A percentile compares a stretch with the other conserved stretches of the same genome.
These are phyloP conservation scores for Alexandromys fortis DNA, from an alignment of 2,113 vertebrate species.

Conservation along the genomic window DNA sequence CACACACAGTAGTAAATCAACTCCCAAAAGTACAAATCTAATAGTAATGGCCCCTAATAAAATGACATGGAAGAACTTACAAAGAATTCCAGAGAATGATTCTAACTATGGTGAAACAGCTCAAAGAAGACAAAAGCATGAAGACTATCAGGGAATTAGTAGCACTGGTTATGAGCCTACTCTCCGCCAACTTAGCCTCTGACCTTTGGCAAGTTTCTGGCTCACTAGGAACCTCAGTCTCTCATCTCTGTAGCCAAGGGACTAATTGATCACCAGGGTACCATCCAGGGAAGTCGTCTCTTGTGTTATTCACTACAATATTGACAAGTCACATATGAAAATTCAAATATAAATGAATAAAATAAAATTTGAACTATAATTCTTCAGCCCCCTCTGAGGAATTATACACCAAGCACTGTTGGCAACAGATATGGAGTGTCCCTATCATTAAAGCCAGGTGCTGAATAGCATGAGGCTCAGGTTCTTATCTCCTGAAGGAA, in stretches of 20 bases:
- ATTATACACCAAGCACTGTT: not conserved
- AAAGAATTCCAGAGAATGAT: not conserved
- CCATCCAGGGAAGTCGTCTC: not conserved
- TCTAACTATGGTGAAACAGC: not conserved
- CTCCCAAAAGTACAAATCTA: not conserved
- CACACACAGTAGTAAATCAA: not conserved
- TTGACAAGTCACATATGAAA: not conserved
- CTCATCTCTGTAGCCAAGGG: not conserved
- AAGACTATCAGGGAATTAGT: not conserved
- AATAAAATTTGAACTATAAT: not conserved
- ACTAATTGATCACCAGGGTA: not conserved
- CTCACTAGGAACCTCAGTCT: not conserved
- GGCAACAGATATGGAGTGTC: not conserved
- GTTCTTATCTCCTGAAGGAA: not conserved
- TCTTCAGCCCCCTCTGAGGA: not conserved
- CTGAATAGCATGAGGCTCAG: rapidly evolving
- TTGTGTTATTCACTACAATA: not conserved
- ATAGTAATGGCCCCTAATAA: not conserved
- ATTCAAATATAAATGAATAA: not conserved
- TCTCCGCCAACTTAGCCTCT: not conserved
- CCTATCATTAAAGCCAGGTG: not conserved
- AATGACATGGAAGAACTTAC: not conserved
- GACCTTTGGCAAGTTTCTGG: not conserved
- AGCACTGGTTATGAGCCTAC: not conserved
- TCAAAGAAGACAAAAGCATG: not conserved